phyloP scores from a whole-genome alignment of 2,888 invertebrate genomes.

The Odontothrips loti region DNA sequence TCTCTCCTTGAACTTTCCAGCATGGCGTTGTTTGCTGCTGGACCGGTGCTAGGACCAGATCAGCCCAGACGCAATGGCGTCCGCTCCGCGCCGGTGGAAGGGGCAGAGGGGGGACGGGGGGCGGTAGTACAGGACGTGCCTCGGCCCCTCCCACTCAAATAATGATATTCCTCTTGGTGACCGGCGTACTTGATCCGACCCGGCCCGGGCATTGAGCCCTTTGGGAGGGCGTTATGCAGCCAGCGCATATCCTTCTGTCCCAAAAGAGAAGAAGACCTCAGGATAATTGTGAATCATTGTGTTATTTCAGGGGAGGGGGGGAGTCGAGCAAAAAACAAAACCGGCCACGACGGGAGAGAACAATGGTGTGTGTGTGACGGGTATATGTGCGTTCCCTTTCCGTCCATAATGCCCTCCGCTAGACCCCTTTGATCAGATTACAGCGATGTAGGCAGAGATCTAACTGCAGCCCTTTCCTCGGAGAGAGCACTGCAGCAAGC shows the following conservation, averaged over 20 bases:
- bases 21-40: background rate
- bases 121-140: background rate
- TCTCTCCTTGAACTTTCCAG: background rate
- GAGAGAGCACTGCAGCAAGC: too few species aligned
- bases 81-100: background rate
- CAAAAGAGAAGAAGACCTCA: background rate
- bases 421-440: too few species aligned
- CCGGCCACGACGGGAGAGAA: background rate
- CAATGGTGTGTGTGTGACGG: too few species aligned
- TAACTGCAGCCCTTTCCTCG: too few species aligned
- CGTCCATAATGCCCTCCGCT: too few species aligned
- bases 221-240: background rate
- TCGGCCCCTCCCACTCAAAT: background rate
- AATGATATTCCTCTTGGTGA: background rate
- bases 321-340: background rate
- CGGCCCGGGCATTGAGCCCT: background rate
- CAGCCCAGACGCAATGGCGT: slow-evolving; percentile 2
- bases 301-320: background rate
- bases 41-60: background rate
- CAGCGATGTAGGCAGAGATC: too few species aligned
- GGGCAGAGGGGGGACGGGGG: background rate
- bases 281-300: slow-evolving; percentile 17
- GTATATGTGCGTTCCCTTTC: too few species aligned
- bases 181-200: background rate
- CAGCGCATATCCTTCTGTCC: background rate